phyloP scores from a whole-genome alignment of 2,113 vertebrate species.

The Centropus bengalensis region DNA sequence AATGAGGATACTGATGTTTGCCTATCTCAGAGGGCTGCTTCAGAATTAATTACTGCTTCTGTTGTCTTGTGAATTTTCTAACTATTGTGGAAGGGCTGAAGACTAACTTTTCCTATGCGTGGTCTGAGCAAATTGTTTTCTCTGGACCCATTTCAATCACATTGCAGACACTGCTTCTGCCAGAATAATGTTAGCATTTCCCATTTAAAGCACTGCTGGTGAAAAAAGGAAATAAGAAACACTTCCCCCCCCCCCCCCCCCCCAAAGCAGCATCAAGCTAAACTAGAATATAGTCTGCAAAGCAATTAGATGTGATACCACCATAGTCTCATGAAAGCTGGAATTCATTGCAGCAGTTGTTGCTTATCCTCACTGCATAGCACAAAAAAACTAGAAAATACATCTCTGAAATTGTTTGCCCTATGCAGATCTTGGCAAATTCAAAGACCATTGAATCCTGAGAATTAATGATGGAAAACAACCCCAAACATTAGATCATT shows the following conservation, averaged over 20 bases:
- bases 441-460: neutral
- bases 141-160: neutral
- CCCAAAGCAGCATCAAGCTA: neutral
- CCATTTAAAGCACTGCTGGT: neutral
- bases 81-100: neutral
- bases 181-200: neutral
- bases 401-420: neutral
- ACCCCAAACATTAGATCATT: neutral
- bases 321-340: neutral
- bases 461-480: neutral
- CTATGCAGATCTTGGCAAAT: neutral
- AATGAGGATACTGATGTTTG: neutral
- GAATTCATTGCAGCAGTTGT: neutral
- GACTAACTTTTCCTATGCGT: neutral
- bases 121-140: neutral
- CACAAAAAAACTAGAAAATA: neutral
- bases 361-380: neutral
- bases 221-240: neutral
- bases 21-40: neutral
- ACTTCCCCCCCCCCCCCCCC: no score
- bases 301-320: neutral
- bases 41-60: neutral
- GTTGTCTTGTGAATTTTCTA: neutral
- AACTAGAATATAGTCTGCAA: neutral
- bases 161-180: neutral